These are phyloP conservation scores for Zelostemma sp. DNA, from an alignment of 1,140 invertebrate genomes.

Conservation along the genomic window DNA sequence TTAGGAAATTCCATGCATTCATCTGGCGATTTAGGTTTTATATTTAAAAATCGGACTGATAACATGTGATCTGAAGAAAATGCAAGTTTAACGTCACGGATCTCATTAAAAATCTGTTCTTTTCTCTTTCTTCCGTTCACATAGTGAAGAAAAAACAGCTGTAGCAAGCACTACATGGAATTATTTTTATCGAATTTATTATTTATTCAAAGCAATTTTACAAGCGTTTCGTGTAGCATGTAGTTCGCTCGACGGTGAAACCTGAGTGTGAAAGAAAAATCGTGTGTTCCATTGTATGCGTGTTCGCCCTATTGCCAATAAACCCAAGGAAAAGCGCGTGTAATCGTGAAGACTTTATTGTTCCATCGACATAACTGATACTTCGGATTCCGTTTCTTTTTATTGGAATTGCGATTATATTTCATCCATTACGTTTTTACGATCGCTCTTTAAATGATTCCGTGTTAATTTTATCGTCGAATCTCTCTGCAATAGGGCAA, in stretches of 20 bases:
- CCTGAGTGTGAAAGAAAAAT: conserved; percentile 25
- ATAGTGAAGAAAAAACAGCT: neutral
- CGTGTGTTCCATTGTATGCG: conserved; percentile 43
- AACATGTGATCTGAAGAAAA: neutral
- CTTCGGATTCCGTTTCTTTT: too few relatives aligned
- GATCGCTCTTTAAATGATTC: too few relatives aligned
- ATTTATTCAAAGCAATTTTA: conserved; percentile 46
- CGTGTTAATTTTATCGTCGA: conserved; percentile 25
- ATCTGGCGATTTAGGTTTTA: neutral
- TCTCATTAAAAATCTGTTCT: conserved; percentile 29
- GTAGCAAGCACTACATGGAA: conserved; percentile 21
- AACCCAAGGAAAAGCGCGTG: too few relatives aligned
- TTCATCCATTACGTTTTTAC: too few relatives aligned
- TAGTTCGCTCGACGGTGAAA: conserved; percentile 18
- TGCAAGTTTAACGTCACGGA: conserved; percentile 2
- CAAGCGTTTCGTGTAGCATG: conserved; percentile 19
- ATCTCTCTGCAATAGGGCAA: conserved; percentile 1
- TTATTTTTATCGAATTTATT: conserved; percentile 34
- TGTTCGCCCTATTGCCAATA: too few relatives aligned
- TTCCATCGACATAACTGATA: too few relatives aligned
- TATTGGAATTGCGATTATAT: too few relatives aligned
- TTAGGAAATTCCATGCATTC: conserved; percentile 5
- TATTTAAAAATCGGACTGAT: neutral
- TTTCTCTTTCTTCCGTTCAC: conserved; percentile 19
- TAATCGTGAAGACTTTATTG: too few relatives aligned